Base-by-base conservation (phyloP, 2,888 invertebrate species). In the Ceramica pisi region DNA sequence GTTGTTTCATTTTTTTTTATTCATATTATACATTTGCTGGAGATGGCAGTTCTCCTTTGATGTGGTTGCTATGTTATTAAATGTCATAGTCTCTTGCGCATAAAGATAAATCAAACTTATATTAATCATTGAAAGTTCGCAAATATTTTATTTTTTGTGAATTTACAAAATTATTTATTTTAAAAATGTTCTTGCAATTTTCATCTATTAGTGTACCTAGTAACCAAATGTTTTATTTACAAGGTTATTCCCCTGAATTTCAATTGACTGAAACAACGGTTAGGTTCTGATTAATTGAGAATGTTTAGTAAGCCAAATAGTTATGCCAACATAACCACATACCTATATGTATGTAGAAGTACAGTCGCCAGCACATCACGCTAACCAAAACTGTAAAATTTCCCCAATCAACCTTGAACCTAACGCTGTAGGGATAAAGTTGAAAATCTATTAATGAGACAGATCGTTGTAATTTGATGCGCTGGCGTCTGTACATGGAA, bases 1-100 rank as follows among this genome's bases (percentile, higher is more conserved):
- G 46, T 19, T 67, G 35, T 78, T 72, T 76, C 70, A 72, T 81
- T 59, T 81, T 63, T 84, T 67, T 83, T 77, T 6, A 80, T 83
- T 83, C 14, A 67, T 67, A 14, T 62, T 76, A 65, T 72, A 65
- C 59, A 55, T 62, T 26, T 41, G 46, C 38, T 71, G 55, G 21
- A 72, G 65, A 55, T 81, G 67, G 59, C 72, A 72, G 41, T 44
- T 62, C 65, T 76, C 9, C 46, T 67, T 61, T 81, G 51, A 72
- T 35, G 26, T 44, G 46, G 79, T 81, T 68, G 51, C 72, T 68
- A 81, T 64, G 65, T 74, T 62, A 66, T 57, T 62, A 56, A 67
- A 63, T 55, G 31, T 59, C 6, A 31, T 46, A 31, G 48, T 41
- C n/a, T 53, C 16, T 57, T 78, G 63, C 78, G 63, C 71, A 50